A percentile compares a stretch with the other conserved stretches of the same genome.
Evolutionary conservation across 2,797 vertebrate genomes (phyloP).

Genomic region (Nothura maculosa): DNA sequence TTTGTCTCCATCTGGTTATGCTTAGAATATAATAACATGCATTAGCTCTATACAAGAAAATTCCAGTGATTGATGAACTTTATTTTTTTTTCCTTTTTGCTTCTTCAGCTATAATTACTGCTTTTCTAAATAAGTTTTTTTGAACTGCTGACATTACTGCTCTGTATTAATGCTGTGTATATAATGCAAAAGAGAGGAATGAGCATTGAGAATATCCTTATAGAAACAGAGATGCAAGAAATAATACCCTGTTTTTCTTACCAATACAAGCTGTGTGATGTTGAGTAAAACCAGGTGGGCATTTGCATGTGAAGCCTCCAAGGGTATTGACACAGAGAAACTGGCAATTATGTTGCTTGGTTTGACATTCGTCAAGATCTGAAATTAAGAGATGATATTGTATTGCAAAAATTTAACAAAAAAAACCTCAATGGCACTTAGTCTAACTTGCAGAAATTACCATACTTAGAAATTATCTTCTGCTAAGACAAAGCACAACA

Average conservation of each 20-base stretch:
- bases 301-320: slow-evolving; percentile 89
- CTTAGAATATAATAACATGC: background rate
- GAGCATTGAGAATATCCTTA: background rate
- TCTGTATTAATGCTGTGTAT: background rate
- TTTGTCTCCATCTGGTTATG: slow-evolving; percentile 6
- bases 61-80: background rate
- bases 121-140: background rate
- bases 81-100: background rate
- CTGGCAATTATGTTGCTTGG: slow-evolving; percentile 89
- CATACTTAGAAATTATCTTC: background rate
- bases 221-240: background rate
- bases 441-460: background rate
- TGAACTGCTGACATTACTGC: background rate
- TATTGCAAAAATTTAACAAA: background rate
- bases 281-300: slow-evolving; percentile 88
- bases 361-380: slow-evolving; percentile 89
- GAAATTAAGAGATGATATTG: slow-evolving; percentile 48
- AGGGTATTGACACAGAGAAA: slow-evolving; percentile 89
- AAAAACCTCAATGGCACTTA: background rate
- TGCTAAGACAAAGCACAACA: background rate
- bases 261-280: slow-evolving; percentile 89
- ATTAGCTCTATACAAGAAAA: background rate
- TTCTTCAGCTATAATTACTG: background rate
- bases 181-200: background rate
- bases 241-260: slow-evolving; percentile 54